Conservation (phyloP, 1,140 invertebrate genomes). For the Thrips palmi region DNA sequence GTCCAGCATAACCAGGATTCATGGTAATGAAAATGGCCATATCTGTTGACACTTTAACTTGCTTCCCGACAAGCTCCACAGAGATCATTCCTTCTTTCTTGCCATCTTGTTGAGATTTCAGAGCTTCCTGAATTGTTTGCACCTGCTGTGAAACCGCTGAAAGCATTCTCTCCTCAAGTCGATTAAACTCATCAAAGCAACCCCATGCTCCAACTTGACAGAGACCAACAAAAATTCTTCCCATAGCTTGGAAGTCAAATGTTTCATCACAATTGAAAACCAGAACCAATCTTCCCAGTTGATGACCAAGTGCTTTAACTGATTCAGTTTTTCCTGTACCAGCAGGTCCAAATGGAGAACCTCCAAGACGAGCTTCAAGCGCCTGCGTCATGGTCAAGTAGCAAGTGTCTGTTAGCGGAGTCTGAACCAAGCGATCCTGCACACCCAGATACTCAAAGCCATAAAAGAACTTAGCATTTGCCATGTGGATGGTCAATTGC, state of each 20-base stretch:
- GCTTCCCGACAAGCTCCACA: constrained; percentile 94
- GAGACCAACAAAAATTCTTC: constrained; percentile 88
- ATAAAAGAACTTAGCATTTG: constrained; percentile 96
- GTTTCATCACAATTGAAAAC: constrained; percentile 99
- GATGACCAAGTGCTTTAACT: constrained; percentile 97
- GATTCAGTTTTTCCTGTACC: constrained; percentile 99
- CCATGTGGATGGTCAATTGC: constrained; percentile 97
- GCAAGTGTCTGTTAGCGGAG: constrained; percentile 94
- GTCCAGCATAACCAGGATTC: constrained; percentile 98
- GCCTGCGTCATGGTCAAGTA: constrained; percentile 99
- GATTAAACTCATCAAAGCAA: constrained; percentile 99
- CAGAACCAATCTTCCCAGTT: constrained; percentile 92
- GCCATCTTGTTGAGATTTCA: constrained; percentile 70
- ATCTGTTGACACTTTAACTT: constrained; percentile 90
- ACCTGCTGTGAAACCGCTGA: constrained; percentile 99
- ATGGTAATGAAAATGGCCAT: constrained; percentile 99
- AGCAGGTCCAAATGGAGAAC: constrained; percentile 90
- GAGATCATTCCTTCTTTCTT: constrained; percentile 51
- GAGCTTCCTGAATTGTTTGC: constrained; percentile 96
- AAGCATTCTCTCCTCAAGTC: constrained; percentile 96
- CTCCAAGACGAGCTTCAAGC: constrained; percentile 83
- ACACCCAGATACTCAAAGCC: constrained; percentile 98
- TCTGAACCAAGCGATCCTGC: constrained; percentile 94
- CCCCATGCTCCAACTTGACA: constrained; percentile 99
- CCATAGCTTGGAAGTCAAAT: constrained; percentile 97